Evolutionary conservation across 2,888 invertebrate genomes (phyloP).

Genomic region (Arge pagana): DNA sequence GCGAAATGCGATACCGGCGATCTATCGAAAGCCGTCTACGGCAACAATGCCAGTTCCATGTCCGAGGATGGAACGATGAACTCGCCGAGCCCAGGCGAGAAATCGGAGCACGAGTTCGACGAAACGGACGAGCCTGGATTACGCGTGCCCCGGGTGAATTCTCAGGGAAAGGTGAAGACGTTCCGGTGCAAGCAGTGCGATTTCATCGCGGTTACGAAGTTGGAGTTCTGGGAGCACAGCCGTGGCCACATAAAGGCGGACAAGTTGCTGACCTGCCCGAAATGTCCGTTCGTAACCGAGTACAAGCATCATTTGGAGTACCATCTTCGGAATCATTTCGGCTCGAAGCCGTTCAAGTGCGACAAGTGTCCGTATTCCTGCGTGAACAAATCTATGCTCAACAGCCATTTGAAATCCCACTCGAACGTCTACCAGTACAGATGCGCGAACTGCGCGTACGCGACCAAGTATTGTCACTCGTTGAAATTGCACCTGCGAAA

Average conservation of each 20-base stretch:
- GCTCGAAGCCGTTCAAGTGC: slow-evolving; percentile 95
- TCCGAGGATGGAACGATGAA: slow-evolving; percentile 30
- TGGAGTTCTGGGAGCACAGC: slow-evolving; percentile 92
- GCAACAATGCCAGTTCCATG: slow-evolving; percentile 12
- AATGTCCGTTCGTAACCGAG: slow-evolving; percentile 97
- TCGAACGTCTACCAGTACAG: slow-evolving; percentile 90
- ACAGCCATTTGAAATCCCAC: slow-evolving; percentile 96
- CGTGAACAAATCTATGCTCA: slow-evolving; percentile 99
- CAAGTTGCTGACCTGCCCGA: slow-evolving; percentile 86
- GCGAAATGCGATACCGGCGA: slow-evolving; percentile 54
- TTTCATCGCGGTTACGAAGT: slow-evolving; percentile 82
- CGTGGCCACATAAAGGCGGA: slow-evolving; percentile 91
- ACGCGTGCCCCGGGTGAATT: slow-evolving; percentile 69
- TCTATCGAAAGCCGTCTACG: slow-evolving; percentile 58
- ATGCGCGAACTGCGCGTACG: slow-evolving; percentile 92
- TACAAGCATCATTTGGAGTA: slow-evolving; percentile 99
- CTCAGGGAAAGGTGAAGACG: slow-evolving; percentile 83
- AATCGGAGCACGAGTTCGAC: slow-evolving; percentile 47
- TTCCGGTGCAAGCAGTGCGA: slow-evolving; percentile 93
- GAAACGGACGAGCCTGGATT: slow-evolving; percentile 64
- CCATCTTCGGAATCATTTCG: slow-evolving; percentile 92
- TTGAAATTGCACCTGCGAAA: slow-evolving; percentile 93
- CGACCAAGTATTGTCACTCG: slow-evolving; percentile 97
- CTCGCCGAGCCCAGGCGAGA: slow-evolving; percentile 35
- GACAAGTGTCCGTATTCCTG: slow-evolving; percentile 86